Evolutionary conservation across 2,113 vertebrate species (phyloP), one percentile per base, ranked within the genome.

Genomic region (Nansenia antarctica): DNA sequence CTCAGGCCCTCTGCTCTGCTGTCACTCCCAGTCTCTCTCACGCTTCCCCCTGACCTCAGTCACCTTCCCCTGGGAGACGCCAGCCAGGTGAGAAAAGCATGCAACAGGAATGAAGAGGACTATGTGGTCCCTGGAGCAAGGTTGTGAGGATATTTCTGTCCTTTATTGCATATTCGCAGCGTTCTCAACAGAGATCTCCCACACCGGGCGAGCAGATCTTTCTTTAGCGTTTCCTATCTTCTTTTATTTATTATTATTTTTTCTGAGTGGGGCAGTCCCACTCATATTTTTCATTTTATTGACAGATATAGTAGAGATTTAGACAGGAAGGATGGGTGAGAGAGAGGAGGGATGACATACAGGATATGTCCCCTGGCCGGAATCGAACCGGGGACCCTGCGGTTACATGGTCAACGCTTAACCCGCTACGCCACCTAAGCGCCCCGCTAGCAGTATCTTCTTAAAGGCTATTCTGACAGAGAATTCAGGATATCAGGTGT

Each of bases 11-110:
- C 31, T 66, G 53, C 42, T 79, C 78, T 77, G 22, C 0, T 74
- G 54, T 82, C 74, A 62, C 52, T 60, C 76, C 70, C 77, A 58
- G 69, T 66, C 70, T 70, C 53, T 0, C 73, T 24, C 63, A 42
- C 65, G 29, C 18, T 59, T 27, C 3, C 39, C n/a, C 39, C 67
- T 34, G 85, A 85, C 85, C 84, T 72, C 70, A 58, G 15, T 71
- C 81, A 85, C 85, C 87, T 88, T 0, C 83, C 86, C 88, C 1
- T 53, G 52, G 82, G 87, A 70, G 55, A 66, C 74, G 26, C 68
- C 86, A 45, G 9, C 61, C 61, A 87, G 87, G 89, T 90, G 86
- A 88, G 81, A 85, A 76, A 80, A 66, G 73, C 74, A 82, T 11
- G 55, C 80, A 78, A 69, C 74, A 49, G 72, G 74, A 68, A 69